Evolutionary conservation across 2,888 invertebrate species (phyloP), one percentile per base, ranked within the genome.

Genomic region (Morpho achilles): DNA sequence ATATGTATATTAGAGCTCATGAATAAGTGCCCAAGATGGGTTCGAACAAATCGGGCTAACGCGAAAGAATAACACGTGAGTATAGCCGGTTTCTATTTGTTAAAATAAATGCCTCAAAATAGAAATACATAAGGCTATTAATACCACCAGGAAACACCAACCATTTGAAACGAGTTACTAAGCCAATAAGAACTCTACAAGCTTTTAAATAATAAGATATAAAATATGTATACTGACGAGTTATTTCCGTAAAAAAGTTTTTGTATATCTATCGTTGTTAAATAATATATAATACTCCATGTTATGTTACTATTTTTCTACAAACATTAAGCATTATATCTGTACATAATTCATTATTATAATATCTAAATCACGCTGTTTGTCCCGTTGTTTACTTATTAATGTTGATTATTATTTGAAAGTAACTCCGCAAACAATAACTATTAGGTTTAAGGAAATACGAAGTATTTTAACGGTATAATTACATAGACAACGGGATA

Each of bases 331-430:
- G 22, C 7, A 23, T 7, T 5, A 8, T 16, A 32, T 50, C 10
- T 5, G 22, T 50, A n/a, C 8, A 9, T 32, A 32, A 3, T 32
- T 32, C 3, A 32, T 32, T 32, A 2, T 32, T 32, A 32, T 32
- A 32, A 32, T 32, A 32, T 51, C 7, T 1, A 22, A 50, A 50
- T 9, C 43, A 39, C 45, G 43, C 53, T 8, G 16, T 40, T 1
- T 58, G 10, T 10, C 32, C 10, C 48, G 23, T 41, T 23, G 53
- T 57, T 50, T 50, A 60, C 44, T 48, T 53, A 46, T 45, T 16
- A 44, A 45, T 41, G 46, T 23, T 7, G 32, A 53, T 3, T 53
- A 52, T 46, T 53, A 46, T 46, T 53, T 10, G 32, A 32, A 32
- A 32, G 32, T 32, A 32, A 32, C 32, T 32, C 32, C 32, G 32